These are phyloP conservation scores for Ophion ellenae DNA, from an alignment of 2,888 invertebrate genomes.

Conservation along the genomic window DNA sequence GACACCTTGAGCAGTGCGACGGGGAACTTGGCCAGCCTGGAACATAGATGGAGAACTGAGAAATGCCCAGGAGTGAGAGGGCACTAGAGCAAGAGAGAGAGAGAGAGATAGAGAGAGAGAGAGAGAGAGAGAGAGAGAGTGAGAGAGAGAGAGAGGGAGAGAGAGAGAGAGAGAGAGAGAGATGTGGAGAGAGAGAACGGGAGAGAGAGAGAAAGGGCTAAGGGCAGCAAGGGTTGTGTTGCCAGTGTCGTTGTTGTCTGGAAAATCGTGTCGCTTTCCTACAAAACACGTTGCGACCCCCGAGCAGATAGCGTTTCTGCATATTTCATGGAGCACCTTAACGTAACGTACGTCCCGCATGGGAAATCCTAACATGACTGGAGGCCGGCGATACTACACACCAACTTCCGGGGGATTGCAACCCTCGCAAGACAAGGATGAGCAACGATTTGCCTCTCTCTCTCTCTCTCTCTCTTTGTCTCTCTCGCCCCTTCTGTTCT, in stretches of 20 bases:
- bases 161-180: slow-evolving; percentile 30
- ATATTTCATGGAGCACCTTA: slow-evolving; percentile 79
- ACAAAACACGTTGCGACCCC: slow-evolving; percentile 72
- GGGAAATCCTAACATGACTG: slow-evolving; percentile 80
- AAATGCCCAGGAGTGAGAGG: slow-evolving; percentile 29
- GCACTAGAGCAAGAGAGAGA: neutral
- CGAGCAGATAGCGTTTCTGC: slow-evolving; percentile 77
- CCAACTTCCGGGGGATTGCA: slow-evolving; percentile 70
- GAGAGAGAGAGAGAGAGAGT: slow-evolving; percentile 10
- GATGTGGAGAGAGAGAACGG: slow-evolving; percentile 28
- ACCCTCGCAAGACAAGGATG: slow-evolving; percentile 37
- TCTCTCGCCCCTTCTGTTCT: slow-evolving; percentile 23
- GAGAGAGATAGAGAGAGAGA: slow-evolving; percentile 34
- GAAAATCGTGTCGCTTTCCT: slow-evolving; percentile 72
- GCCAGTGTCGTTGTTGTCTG: slow-evolving; percentile 37
- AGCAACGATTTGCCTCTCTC: slow-evolving; percentile 54
- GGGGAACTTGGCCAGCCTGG: slow-evolving; percentile 27
- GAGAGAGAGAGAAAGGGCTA: slow-evolving; percentile 26
- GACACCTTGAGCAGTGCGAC: slow-evolving; percentile 44
- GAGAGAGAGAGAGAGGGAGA: neutral
- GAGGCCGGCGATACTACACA: slow-evolving; percentile 44
- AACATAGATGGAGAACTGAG: slow-evolving; percentile 34
- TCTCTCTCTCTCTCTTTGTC: slow-evolving; percentile 31
- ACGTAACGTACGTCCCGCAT: slow-evolving; percentile 80
- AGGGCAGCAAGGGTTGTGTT: slow-evolving; percentile 17